Percentiles rank a stretch among this genome's conserved stretches.
These are phyloP conservation scores for Eclectus roratus DNA, from an alignment of 2,113 vertebrate genomes.

Conservation along the genomic window DNA sequence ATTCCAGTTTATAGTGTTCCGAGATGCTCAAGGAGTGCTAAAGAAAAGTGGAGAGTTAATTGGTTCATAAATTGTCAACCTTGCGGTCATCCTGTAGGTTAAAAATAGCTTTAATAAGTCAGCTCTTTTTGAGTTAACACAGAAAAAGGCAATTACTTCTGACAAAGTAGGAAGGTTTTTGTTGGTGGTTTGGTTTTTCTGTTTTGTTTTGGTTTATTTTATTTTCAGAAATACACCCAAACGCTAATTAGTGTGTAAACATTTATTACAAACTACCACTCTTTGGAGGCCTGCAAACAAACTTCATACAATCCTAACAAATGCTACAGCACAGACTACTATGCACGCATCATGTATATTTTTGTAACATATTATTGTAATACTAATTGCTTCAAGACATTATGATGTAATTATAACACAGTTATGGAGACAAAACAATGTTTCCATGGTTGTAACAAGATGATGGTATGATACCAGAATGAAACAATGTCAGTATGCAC, in stretches of 20 bases:
- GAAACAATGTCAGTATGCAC: neutral
- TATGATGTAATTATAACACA: slow-evolving; percentile 15
- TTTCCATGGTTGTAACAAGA: neutral
- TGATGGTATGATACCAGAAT: neutral
- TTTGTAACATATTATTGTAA: neutral
- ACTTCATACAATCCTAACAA: neutral
- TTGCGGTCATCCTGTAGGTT: neutral
- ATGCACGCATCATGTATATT: neutral
- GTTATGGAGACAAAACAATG: neutral
- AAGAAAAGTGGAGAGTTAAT: slow-evolving; percentile 23
- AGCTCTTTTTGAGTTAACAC: neutral
- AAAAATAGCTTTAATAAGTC: slow-evolving; percentile 20
- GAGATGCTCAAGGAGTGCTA: neutral
- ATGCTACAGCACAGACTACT: neutral
- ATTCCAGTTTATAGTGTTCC: neutral
- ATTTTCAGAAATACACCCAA: neutral
- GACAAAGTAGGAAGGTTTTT: neutral
- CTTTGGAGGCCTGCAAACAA: neutral
- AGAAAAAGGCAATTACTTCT: slow-evolving; percentile 31
- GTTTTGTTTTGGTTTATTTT: neutral
- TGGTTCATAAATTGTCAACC: slow-evolving; percentile 35
- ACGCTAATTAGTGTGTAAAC: neutral
- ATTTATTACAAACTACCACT: slow-evolving; percentile 8
- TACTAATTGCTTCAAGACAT: slow-evolving; percentile 24
- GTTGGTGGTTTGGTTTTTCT: neutral